These are phyloP conservation scores for Dreissena rostriformis DNA, from an alignment of 1,140 invertebrate genomes.

Conservation along the genomic window DNA sequence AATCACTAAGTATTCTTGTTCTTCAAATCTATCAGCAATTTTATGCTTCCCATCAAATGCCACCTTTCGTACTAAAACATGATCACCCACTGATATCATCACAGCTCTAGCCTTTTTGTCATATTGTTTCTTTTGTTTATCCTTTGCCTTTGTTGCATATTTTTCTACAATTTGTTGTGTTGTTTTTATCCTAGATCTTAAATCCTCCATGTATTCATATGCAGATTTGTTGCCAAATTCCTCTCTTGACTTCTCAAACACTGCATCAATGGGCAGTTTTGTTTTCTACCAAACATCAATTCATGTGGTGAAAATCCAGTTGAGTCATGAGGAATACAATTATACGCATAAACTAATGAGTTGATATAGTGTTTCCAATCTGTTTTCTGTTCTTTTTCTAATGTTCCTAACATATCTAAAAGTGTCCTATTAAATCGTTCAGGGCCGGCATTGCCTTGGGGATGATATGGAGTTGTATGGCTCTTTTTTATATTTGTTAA, in stretches of 20 bases:
- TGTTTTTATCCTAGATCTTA: background rate
- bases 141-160: background rate
- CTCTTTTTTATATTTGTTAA: conserved; percentile 48
- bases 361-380: conserved; percentile 36
- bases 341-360: conserved; percentile 45
- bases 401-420: conserved; percentile 38
- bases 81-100: conserved; percentile 15
- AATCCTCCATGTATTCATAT: conserved; percentile 3
- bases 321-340: conserved; percentile 48
- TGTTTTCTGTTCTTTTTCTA: conserved; percentile 41
- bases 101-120: conserved; percentile 29
- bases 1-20: conserved; percentile 14
- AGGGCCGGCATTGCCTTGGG: conserved; percentile 54
- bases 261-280: conserved; percentile 39
- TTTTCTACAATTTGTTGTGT: background rate
- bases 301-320: conserved; percentile 47
- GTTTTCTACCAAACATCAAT: conserved; percentile 54
- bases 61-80: conserved; percentile 20
- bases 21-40: conserved; percentile 31
- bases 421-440: conserved; percentile 56
- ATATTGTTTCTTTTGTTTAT: conserved; percentile 32
- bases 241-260: conserved; percentile 32
- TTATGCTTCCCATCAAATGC: conserved; percentile 45
- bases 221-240: conserved; percentile 1
- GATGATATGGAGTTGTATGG: conserved; percentile 56